Base-by-base conservation (phyloP, 2,797 vertebrate species). In the Eulemur mongoz region DNA sequence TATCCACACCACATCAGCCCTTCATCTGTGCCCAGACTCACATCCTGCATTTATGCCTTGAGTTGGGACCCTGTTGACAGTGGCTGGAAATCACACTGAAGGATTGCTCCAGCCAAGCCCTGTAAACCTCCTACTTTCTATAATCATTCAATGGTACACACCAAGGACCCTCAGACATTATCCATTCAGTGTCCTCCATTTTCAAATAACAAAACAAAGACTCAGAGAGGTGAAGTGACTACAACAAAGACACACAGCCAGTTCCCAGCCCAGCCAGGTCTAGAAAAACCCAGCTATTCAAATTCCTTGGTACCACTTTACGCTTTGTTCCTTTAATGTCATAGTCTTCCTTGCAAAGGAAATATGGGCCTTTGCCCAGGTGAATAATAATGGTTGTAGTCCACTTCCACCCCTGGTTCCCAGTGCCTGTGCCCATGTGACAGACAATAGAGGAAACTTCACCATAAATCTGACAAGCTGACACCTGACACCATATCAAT, bases 381-480 rank as follows among this genome's bases (percentile, higher is more conserved):
- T 92, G 83, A 30, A 40, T 20, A 43, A 54, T 54, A 50, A 86
- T 89, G 86, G 87, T 63, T 48, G 35, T 81, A 32, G 93, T 89
- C 83, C 69, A 92, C 89, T 93, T 94, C 87, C 80, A 95, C 86
- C 69, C 73, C 80, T 83, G 80, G 2, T 84, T 98, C 94, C 81
- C 93, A 95, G 35, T 27, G 76, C 84, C 96, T 40, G 43, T 95
- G 76, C 88, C 96, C 95, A 97, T 97, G 92, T 95, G 94, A 95
- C 91, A 72, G 94, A 95, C 91, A 70, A 67, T 0, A 76, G 54
- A 61, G 65, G 93, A 89, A 59, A 40, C 95, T 82, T 97, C 95
- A 96, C 95, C 96, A 97, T 95, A 95, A 91, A 81, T 95, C 52
- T 98, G 97, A 98, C 97, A 97, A 97, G 93, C 95, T 97, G 97